phyloP scores from a whole-genome alignment of 2,797 vertebrate genomes.

The Amblyraja radiata region DNA sequence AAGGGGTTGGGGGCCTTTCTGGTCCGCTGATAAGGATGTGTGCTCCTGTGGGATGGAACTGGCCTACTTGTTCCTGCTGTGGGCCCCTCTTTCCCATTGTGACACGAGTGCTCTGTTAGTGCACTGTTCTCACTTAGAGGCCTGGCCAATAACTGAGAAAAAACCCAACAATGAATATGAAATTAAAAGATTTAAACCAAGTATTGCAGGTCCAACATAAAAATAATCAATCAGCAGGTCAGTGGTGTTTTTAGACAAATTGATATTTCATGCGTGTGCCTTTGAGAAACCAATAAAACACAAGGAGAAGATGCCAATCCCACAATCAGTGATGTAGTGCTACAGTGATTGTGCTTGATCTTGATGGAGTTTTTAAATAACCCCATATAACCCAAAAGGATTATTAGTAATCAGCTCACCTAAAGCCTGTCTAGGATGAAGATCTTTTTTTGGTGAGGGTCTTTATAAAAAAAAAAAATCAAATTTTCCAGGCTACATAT shows the following conservation, averaged over 20 bases:
- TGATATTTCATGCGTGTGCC: not conserved
- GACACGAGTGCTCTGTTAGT: slow-evolving; percentile 19
- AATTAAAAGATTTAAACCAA: not conserved
- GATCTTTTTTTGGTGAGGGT: not conserved
- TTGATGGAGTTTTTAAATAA: not conserved
- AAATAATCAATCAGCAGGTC: not conserved
- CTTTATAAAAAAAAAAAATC: not conserved
- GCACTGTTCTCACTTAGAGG: slow-evolving; percentile 24
- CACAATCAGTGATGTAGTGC: not conserved
- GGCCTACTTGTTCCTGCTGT: slow-evolving; percentile 35
- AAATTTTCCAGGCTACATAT: slow-evolving; percentile 28
- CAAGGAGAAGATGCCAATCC: not conserved
- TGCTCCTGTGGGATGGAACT: slow-evolving; percentile 38
- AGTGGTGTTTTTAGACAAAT: not conserved
- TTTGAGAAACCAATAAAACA: not conserved
- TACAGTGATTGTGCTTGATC: not conserved
- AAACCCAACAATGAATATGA: slow-evolving; percentile 7
- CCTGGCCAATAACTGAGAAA: slow-evolving; percentile 10
- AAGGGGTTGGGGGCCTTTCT: slow-evolving; percentile 26
- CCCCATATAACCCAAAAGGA: slow-evolving; percentile 7
- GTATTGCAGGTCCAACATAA: not conserved
- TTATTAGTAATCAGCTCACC: not conserved
- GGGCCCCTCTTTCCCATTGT: slow-evolving; percentile 26
- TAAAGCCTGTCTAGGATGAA: slow-evolving; percentile 13
- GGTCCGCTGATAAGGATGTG: slow-evolving; percentile 36